Evolutionary conservation across 2,113 vertebrate genomes (phyloP).

Genomic region (Sciurus niger): DNA sequence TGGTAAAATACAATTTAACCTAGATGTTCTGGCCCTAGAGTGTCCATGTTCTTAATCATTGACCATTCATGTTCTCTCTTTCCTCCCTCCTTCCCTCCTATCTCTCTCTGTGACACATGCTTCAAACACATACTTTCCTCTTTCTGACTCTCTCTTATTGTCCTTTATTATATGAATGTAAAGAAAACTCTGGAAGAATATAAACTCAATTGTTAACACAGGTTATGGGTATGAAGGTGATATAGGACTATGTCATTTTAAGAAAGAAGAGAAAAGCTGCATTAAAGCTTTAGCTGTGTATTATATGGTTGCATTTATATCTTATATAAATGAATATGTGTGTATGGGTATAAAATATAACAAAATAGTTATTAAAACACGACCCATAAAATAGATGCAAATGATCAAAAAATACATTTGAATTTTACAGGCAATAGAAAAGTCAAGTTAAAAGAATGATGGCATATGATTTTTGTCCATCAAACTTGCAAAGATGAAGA

Average conservation of each 20-base stretch:
- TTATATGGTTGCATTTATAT: background rate
- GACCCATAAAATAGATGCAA: background rate
- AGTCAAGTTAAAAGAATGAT: background rate
- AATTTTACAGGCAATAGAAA: conserved; percentile 28
- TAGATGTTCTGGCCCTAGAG: background rate
- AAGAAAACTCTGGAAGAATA: background rate
- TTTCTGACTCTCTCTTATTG: background rate
- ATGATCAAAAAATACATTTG: background rate
- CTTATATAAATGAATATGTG: conserved; percentile 8
- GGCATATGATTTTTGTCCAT: background rate
- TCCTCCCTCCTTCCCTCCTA: too few species aligned
- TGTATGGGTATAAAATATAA: background rate
- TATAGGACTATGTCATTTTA: background rate
- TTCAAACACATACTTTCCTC: background rate
- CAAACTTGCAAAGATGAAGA: background rate
- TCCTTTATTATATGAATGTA: conserved; percentile 14
- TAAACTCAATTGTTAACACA: background rate
- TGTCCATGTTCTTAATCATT: background rate
- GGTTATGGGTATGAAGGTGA: background rate
- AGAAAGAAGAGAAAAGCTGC: background rate
- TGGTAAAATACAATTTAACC: conserved; percentile 2
- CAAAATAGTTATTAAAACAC: background rate
- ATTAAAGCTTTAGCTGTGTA: background rate
- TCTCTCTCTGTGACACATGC: background rate
- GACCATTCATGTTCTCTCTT: background rate